Evolutionary conservation across 2,797 vertebrate genomes (phyloP), one percentile per base, ranked within the genome.

Genomic region (Mus spretus): DNA sequence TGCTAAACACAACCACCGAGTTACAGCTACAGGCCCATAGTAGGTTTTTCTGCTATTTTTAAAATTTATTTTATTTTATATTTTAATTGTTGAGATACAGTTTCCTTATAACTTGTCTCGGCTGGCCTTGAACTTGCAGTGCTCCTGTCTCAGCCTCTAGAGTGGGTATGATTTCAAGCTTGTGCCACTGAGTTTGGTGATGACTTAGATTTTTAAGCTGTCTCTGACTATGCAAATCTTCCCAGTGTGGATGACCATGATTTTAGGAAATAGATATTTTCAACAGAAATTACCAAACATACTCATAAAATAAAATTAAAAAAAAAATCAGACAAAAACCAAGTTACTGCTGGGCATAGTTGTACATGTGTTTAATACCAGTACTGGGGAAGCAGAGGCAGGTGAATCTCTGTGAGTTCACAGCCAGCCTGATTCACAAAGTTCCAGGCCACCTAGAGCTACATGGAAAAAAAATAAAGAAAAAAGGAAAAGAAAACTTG

Each of bases 211-310:
- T 77, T 93, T 80, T 74, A 96, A 83, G 67, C 15, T 93, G 12
- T 65, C 13, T 57, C 59, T 87, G 91, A 95, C n/a, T 89, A 9
- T 80, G 24, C 12, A 61, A 72, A 20, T 88, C 28, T 90, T 94
- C 53, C 57, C 84, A 94, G 19, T 28, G 57, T 31, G 44, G 82
- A 28, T 91, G 37, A 63, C 79, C 92, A 93, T 77, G 65, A 75
- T 88, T 88, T 26, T 55, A 79, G 72, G 28, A 70, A 93, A 84
- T 74, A 92, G 70, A 37, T 89, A 95, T 75, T 92, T 95, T 78
- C 67, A 91, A 70, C 0, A 17, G 53, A 95, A 84, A 96, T 19
- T 13, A 34, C 90, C 13, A 79, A 91, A 91, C 65, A 12, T 47
- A 82, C 93, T 96, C 91, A 92, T 82, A 95, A 94, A 94, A 78